Conservation (phyloP, 2,888 invertebrate species). For the Drosophila parthenogenetica region DNA sequence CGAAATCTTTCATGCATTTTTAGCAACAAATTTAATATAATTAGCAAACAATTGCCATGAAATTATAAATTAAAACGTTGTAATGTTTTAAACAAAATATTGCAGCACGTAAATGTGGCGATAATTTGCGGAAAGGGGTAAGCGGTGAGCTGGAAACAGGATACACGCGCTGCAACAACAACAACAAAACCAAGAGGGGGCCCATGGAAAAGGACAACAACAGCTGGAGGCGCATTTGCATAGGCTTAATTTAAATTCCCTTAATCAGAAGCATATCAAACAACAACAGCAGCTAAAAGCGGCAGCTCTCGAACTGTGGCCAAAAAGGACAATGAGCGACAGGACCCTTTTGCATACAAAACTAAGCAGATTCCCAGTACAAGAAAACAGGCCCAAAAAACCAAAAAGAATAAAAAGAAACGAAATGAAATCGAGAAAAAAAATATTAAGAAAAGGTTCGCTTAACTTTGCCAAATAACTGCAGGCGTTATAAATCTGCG, state of each 20-base stretch:
- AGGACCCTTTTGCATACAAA: conserved; percentile 66
- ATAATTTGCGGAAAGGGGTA: conserved; percentile 14
- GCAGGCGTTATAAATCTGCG: conserved; percentile 70
- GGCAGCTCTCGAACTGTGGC: conserved; percentile 21
- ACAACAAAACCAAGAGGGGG: conserved; percentile 6
- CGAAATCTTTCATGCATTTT: no score
- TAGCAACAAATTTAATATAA: no score
- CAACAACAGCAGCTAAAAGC: conserved; percentile 37
- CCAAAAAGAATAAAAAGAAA: neutral
- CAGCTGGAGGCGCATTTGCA: conserved; percentile 76
- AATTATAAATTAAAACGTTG: neutral
- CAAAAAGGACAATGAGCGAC: conserved; percentile 70
- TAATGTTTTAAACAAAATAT: conserved; percentile 1
- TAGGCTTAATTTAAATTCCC: conserved; percentile 81
- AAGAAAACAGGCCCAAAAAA: conserved; percentile 22
- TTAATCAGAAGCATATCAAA: conserved; percentile 70
- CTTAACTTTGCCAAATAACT: conserved; percentile 77
- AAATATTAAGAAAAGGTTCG: conserved; percentile 59
- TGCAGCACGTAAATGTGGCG: conserved; percentile 48
- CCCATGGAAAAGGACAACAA: conserved; percentile 38
- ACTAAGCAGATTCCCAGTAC: conserved; percentile 43
- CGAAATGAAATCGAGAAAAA: conserved; percentile 12
- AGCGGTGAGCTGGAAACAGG: conserved; percentile 19
- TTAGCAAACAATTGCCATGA: neutral
- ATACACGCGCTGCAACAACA: conserved; percentile 55